Evolutionary conservation across 1,140 invertebrate species (phyloP).

Genomic region (Bombus sylvicola): DNA sequence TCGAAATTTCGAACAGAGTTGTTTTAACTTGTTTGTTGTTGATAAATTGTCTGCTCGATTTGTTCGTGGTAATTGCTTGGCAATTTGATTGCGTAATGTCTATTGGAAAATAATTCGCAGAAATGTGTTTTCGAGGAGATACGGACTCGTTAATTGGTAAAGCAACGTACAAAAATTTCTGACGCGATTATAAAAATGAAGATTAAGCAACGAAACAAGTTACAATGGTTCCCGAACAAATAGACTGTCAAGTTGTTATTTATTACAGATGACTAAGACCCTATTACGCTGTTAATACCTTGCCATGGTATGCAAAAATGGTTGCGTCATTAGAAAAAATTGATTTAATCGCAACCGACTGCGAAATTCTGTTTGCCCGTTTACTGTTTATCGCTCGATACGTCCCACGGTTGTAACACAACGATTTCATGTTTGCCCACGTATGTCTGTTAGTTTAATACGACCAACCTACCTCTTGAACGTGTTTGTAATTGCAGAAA

Average conservation of each 20-base stretch:
- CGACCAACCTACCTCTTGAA: conserved; percentile 16
- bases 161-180: not conserved
- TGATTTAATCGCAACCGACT: not conserved
- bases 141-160: not conserved
- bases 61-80: too few relatives aligned
- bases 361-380: conserved; percentile 21
- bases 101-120: too few relatives aligned
- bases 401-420: conserved; percentile 49
- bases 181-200: not conserved
- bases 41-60: too few relatives aligned
- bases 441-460: conserved; percentile 41
- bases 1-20: not conserved
- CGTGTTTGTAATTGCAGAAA: not conserved
- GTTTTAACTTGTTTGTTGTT: not conserved
- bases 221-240: too few relatives aligned
- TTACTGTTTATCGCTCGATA: conserved; percentile 37
- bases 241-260: not conserved
- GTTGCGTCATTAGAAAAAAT: not conserved
- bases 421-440: conserved; percentile 70
- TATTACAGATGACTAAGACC: not conserved
- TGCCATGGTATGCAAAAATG: conserved; percentile 1
- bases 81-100: too few relatives aligned
- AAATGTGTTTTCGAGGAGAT: too few relatives aligned
- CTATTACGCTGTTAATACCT: too few relatives aligned
- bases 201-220: not conserved